These are phyloP conservation scores for Phymatocera aterrima DNA, from an alignment of 2,888 invertebrate species.

Conservation along the genomic window DNA sequence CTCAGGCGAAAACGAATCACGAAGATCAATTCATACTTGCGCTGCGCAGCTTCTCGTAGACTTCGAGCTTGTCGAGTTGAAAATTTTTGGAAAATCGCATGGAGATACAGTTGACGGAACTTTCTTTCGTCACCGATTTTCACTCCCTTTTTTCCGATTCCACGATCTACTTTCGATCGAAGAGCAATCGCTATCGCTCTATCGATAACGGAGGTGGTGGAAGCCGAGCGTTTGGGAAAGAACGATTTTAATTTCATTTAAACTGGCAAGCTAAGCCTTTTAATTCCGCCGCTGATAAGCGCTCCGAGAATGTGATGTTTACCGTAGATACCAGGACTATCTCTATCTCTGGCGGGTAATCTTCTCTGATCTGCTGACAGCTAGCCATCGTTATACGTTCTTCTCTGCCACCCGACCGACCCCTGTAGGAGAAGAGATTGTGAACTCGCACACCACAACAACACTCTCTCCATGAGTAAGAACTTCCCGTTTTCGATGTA, in stretches of 20 bases:
- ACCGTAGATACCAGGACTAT: conserved; percentile 57
- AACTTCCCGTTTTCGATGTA: conserved; percentile 29
- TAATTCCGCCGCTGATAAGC: conserved; percentile 58
- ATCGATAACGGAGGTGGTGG: conserved; percentile 27
- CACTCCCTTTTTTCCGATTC: neutral
- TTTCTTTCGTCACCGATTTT: too few relatives aligned
- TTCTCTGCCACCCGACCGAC: conserved; percentile 26
- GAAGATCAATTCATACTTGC: too few relatives aligned
- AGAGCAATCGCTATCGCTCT: conserved; percentile 36
- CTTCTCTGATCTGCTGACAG: conserved; percentile 50
- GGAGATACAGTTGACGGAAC: too few relatives aligned
- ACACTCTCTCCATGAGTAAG: neutral
- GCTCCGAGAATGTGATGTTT: conserved; percentile 54
- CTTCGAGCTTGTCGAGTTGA: too few relatives aligned
- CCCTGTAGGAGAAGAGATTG: conserved; percentile 30
- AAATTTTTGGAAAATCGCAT: too few relatives aligned
- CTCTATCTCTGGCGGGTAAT: conserved; percentile 52
- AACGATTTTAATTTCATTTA: conserved; percentile 52
- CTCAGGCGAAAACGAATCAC: too few relatives aligned
- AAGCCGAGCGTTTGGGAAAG: conserved; percentile 45
- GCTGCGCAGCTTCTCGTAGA: too few relatives aligned
- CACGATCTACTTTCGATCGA: conserved; percentile 44
- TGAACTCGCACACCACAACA: conserved; percentile 31
- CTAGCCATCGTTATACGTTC: conserved; percentile 51
- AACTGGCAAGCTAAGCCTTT: conserved; percentile 52